Percentiles rank a stretch among this genome's conserved stretches.
Conservation (phyloP, 2,888 invertebrate genomes). For the Tipula vernalis region DNA sequence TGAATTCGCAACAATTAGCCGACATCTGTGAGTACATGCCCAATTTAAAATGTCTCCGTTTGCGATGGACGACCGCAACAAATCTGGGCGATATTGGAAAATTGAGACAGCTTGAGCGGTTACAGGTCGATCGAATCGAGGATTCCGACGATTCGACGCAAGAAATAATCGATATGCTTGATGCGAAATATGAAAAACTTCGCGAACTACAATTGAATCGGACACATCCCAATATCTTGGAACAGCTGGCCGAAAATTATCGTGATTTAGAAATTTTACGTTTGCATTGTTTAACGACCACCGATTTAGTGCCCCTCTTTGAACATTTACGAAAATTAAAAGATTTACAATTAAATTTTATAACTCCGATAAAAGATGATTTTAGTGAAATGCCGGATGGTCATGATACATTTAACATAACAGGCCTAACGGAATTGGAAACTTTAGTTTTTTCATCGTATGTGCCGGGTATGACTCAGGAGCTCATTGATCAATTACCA, state of each 20-base stretch:
- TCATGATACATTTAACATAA: neutral
- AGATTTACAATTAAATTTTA: neutral
- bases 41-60: neutral
- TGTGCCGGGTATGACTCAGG: neutral
- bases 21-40: neutral
- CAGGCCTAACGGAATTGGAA: neutral
- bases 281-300: neutral
- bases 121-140: neutral
- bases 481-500: neutral
- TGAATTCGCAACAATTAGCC: neutral
- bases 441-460: neutral
- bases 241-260: neutral
- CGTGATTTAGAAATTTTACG: neutral
- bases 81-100: neutral
- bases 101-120: neutral
- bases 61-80: neutral
- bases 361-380: neutral
- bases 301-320: neutral
- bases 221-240: neutral
- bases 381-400: neutral
- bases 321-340: neutral
- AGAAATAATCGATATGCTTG: neutral
- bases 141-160: neutral
- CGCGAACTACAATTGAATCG: neutral
- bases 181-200: neutral